Conservation (phyloP, 2,113 vertebrate genomes). For the Lophochroa leadbeateri region DNA sequence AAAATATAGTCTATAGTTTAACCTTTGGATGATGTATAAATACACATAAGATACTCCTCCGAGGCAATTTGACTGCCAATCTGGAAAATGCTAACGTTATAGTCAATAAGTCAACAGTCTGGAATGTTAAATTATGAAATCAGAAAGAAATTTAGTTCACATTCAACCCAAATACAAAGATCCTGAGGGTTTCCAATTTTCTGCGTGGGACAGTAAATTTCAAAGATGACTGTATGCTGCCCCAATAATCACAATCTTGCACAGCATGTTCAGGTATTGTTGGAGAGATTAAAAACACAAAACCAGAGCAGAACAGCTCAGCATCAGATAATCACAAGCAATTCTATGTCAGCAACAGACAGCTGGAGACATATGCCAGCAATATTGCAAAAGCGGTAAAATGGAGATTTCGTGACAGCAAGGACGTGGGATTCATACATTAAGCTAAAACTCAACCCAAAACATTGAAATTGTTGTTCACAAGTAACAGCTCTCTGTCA, state of each 20-base stretch:
- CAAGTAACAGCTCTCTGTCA: not conserved
- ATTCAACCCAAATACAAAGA: not conserved
- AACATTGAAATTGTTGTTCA: not conserved
- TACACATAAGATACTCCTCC: slow-evolving; percentile 29
- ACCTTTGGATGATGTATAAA: slow-evolving; percentile 42
- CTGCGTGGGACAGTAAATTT: slow-evolving; percentile 41
- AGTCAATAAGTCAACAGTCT: slow-evolving; percentile 56
- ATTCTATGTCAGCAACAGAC: slow-evolving; percentile 56
- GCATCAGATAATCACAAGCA: slow-evolving; percentile 67
- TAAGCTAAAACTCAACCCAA: slow-evolving; percentile 21
- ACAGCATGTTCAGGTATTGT: slow-evolving; percentile 40
- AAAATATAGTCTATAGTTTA: slow-evolving; percentile 33
- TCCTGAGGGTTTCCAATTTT: slow-evolving; percentile 10
- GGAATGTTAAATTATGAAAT: slow-evolving; percentile 24
- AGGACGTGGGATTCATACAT: slow-evolving; percentile 36
- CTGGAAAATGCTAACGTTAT: slow-evolving; percentile 25
- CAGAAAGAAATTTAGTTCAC: not conserved
- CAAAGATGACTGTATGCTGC: not conserved
- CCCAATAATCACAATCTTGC: not conserved
- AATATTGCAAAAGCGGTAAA: slow-evolving; percentile 51
- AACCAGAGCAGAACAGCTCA: slow-evolving; percentile 50
- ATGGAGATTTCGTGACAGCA: slow-evolving; percentile 49
- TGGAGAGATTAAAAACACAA: slow-evolving; percentile 58
- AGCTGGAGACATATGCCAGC: slow-evolving; percentile 60
- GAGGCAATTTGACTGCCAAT: slow-evolving; percentile 47